Percentiles rank a stretch among this genome's conserved stretches.
Conservation (phyloP, 1,140 invertebrate genomes). For the Contarinia nasturtii region DNA sequence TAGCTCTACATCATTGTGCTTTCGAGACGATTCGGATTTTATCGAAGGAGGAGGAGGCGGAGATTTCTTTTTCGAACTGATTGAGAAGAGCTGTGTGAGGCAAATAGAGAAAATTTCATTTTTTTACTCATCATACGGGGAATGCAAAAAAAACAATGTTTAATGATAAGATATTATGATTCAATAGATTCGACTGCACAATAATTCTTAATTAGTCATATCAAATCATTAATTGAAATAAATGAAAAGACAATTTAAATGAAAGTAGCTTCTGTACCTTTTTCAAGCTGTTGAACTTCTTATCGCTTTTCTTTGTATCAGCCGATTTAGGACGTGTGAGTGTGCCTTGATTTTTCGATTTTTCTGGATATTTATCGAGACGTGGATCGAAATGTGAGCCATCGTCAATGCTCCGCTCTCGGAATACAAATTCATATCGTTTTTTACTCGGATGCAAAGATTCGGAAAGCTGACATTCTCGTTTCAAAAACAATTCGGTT, state of each 20-base stretch:
- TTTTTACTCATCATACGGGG: too few relatives aligned
- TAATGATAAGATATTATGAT: too few relatives aligned
- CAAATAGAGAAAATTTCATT: too few relatives aligned
- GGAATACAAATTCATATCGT: slow-evolving; percentile 33
- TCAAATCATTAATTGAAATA: too few relatives aligned
- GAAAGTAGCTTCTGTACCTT: too few relatives aligned
- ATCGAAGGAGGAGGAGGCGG: background rate
- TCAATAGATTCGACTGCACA: too few relatives aligned
- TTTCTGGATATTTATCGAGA: slow-evolving; percentile 29
- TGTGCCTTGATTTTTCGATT: slow-evolving; percentile 1
- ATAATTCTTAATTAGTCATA: too few relatives aligned
- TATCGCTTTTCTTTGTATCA: slow-evolving; percentile 15
- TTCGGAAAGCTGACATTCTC: slow-evolving; percentile 30
- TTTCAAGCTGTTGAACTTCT: slow-evolving; percentile 41
- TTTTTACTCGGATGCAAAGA: slow-evolving; percentile 12
- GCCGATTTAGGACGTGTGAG: slow-evolving; percentile 13
- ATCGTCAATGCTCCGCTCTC: slow-evolving; percentile 38
- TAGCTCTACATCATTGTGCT: background rate
- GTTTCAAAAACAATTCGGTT: slow-evolving; percentile 22
- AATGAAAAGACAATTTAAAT: too few relatives aligned
- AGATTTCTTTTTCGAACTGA: background rate
- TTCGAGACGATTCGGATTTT: background rate
- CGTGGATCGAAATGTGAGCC: slow-evolving; percentile 37
- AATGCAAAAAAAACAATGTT: too few relatives aligned
- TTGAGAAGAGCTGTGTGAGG: slow-evolving; percentile 6